phyloP scores from a whole-genome alignment of 2,888 invertebrate genomes.

The Mayetiola destructor region DNA sequence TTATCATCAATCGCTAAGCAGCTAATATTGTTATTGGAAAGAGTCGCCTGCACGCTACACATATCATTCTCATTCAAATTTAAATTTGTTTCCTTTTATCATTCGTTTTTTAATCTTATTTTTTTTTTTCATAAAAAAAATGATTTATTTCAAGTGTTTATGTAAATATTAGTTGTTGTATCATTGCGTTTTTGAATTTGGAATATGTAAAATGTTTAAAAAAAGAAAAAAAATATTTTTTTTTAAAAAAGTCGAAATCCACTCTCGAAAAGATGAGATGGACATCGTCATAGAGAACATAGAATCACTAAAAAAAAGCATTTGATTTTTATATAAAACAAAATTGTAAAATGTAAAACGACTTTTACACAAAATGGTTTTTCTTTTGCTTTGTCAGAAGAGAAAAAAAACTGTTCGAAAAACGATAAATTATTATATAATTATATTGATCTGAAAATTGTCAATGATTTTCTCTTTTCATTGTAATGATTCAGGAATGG shows the following conservation, averaged over 20 bases:
- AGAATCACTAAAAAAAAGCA: background rate
- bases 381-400: background rate
- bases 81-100: too few relatives aligned
- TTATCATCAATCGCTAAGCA: too few relatives aligned
- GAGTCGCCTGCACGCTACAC: too few relatives aligned
- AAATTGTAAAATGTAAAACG: background rate
- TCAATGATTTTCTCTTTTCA: background rate
- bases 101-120: background rate
- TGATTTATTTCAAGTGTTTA: constrained; percentile 5
- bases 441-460: background rate
- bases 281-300: constrained; percentile 4
- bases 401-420: background rate
- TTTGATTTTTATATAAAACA: too few relatives aligned
- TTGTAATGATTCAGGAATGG: too few relatives aligned
- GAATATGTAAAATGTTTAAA: constrained; percentile 9
- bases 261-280: too few relatives aligned
- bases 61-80: too few relatives aligned
- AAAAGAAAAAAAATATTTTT: background rate
- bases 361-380: constrained; percentile 1
- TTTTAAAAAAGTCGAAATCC: too few relatives aligned
- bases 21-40: too few relatives aligned
- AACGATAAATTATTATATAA: background rate
- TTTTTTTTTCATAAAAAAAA: background rate
- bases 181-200: constrained; percentile 6
- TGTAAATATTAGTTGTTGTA: constrained; percentile 6